phyloP scores from a whole-genome alignment of 2,797 vertebrate genomes.

The Poeciliopsis paucimaculata region DNA sequence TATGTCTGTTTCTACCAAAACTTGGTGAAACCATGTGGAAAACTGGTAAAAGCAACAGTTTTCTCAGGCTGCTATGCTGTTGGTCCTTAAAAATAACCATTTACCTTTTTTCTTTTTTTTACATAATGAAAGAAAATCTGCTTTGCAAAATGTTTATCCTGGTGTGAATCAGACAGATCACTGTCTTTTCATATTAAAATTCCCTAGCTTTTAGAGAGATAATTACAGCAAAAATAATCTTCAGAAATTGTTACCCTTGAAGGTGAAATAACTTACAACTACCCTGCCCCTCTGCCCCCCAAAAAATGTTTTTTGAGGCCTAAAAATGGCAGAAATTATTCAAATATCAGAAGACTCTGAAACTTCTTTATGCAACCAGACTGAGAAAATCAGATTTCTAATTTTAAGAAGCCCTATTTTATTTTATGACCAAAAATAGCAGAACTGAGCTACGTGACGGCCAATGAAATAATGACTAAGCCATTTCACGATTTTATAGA shows the following conservation, averaged over 20 bases:
- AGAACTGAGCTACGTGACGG: not conserved
- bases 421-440: not conserved
- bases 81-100: not conserved
- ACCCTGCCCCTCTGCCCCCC: rapidly evolving
- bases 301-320: not conserved
- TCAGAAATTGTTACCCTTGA: not conserved
- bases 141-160: not conserved
- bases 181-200: not conserved
- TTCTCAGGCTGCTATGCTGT: not conserved
- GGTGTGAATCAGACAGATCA: not conserved
- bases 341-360: not conserved
- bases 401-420: not conserved
- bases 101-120: not conserved
- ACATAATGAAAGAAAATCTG: not conserved
- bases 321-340: not conserved
- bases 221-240: not conserved
- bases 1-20: not conserved
- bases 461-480: not conserved
- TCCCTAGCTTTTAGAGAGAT: not conserved
- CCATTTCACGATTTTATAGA: not conserved
- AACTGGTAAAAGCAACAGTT: not conserved
- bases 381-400: not conserved
- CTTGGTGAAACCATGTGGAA: not conserved
- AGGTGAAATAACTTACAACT: not conserved
- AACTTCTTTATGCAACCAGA: not conserved